Percentiles rank a stretch among this genome's conserved stretches.
These are phyloP conservation scores for Ameiurus melas DNA, from an alignment of 2,113 vertebrate genomes.

Conservation along the genomic window DNA sequence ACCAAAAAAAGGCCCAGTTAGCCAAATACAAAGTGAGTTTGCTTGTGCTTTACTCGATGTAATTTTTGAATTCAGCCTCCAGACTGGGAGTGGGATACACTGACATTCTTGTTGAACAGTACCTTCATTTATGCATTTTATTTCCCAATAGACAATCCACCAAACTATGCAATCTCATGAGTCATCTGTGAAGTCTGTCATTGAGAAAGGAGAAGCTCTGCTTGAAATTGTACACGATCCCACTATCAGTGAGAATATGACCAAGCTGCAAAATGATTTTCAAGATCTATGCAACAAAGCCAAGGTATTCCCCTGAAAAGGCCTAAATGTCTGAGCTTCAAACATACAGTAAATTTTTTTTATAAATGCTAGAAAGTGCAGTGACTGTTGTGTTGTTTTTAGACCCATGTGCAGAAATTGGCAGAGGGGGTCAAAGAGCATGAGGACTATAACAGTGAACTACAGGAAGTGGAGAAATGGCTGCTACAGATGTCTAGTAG, in stretches of 20 bases:
- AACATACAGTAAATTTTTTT: neutral
- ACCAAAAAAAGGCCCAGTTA: conserved; percentile 93
- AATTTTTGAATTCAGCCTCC: neutral
- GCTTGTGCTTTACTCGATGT: neutral
- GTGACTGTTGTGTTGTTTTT: conserved; percentile 33
- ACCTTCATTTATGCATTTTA: neutral
- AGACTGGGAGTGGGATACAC: neutral
- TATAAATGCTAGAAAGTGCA: neutral
- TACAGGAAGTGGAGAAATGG: conserved; percentile 95
- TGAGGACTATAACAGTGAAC: conserved; percentile 85
- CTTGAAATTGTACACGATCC: conserved; percentile 79
- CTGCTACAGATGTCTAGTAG: conserved; percentile 94
- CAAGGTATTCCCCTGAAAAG: conserved; percentile 70
- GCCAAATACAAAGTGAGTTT: conserved; percentile 90
- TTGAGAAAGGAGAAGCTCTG: conserved; percentile 87
- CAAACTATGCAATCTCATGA: conserved; percentile 89
- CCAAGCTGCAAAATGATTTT: conserved; percentile 80
- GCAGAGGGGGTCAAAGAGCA: conserved; percentile 87
- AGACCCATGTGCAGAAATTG: conserved; percentile 80
- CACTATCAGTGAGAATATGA: conserved; percentile 78
- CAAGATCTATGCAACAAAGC: conserved; percentile 77
- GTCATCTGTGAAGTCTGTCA: conserved; percentile 83
- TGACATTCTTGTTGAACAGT: neutral
- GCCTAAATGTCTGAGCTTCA: neutral
- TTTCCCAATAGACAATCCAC: conserved; percentile 81